Evolutionary conservation across 2,888 invertebrate species (phyloP).

Genomic region (Azorinus chamasolen): DNA sequence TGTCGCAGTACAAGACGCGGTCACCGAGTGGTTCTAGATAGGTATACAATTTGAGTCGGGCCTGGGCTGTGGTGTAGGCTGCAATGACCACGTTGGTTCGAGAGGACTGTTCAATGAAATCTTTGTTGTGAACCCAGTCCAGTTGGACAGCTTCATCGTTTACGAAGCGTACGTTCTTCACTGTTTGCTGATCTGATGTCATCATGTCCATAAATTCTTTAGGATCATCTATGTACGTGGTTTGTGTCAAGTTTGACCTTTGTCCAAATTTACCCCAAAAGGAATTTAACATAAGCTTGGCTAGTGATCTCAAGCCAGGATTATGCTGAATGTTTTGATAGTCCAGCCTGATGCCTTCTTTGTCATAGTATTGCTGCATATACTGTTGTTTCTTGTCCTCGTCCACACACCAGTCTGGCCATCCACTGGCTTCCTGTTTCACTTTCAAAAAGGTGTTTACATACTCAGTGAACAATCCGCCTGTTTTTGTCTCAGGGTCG

Average conservation of each 20-base stretch:
- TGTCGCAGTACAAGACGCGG: conserved; percentile 28
- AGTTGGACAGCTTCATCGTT: conserved; percentile 30
- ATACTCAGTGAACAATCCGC: conserved; percentile 76
- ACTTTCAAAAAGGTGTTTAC: conserved; percentile 67
- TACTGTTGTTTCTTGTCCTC: conserved; percentile 67
- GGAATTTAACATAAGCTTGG: conserved; percentile 28
- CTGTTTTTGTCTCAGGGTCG: conserved; percentile 33
- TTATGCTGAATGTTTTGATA: conserved; percentile 21
- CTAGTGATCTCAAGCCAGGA: conserved; percentile 34
- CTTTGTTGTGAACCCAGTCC: conserved; percentile 24
- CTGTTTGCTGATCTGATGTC: conserved; percentile 25
- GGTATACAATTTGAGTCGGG: conserved; percentile 34
- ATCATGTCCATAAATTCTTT: conserved; percentile 21
- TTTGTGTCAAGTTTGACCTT: conserved; percentile 32
- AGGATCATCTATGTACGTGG: conserved; percentile 9
- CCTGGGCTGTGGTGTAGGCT: conserved; percentile 38
- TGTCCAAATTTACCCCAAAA: conserved; percentile 47
- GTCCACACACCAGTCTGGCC: conserved; percentile 60
- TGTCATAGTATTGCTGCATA: conserved; percentile 56
- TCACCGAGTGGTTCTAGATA: conserved; percentile 21
- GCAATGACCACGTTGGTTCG: conserved; percentile 42
- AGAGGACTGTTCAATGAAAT: conserved; percentile 26
- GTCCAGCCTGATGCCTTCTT: conserved; percentile 27
- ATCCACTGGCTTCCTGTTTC: conserved; percentile 73
- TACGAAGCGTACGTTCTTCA: conserved; percentile 22